phyloP scores from a whole-genome alignment of 2,888 invertebrate species.

The Nymphalis polychloros region DNA sequence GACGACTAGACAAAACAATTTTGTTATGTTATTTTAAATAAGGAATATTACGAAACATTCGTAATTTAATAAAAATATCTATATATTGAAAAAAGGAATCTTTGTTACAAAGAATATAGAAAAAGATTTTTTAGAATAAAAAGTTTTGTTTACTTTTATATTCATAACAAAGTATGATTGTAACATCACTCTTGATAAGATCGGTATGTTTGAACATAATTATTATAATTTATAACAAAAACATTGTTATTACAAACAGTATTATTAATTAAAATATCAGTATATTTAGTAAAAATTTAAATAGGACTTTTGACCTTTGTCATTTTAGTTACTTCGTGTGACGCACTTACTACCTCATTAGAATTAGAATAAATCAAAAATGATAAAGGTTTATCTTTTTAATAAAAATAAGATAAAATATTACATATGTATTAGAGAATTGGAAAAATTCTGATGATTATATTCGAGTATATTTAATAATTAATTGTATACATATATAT shows the following conservation, averaged over 20 bases:
- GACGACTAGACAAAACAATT: not conserved
- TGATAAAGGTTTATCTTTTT: not conserved
- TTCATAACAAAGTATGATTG: no score
- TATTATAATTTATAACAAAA: conserved; percentile 1
- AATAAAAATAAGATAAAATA: not conserved
- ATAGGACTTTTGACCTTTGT: conserved; percentile 51
- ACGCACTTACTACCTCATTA: conserved; percentile 23
- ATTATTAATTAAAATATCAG: conserved; percentile 31
- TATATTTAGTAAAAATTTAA: conserved; percentile 50
- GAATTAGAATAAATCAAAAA: not conserved
- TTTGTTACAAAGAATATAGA: no score
- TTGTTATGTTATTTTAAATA: not conserved
- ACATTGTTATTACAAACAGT: not conserved
- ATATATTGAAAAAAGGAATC: no score
- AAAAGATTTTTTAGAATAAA: no score
- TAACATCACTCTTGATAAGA: not conserved
- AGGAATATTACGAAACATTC: no score
- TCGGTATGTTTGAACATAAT: conserved; percentile 17
- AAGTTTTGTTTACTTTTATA: no score
- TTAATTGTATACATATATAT: no score
- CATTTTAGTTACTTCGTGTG: conserved; percentile 35
- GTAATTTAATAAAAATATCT: no score
- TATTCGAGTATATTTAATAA: not conserved
- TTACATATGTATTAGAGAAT: not conserved
- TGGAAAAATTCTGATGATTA: no score